These are phyloP conservation scores for Drosophila bocqueti DNA, from an alignment of 1,140 invertebrate species.

Conservation along the genomic window DNA sequence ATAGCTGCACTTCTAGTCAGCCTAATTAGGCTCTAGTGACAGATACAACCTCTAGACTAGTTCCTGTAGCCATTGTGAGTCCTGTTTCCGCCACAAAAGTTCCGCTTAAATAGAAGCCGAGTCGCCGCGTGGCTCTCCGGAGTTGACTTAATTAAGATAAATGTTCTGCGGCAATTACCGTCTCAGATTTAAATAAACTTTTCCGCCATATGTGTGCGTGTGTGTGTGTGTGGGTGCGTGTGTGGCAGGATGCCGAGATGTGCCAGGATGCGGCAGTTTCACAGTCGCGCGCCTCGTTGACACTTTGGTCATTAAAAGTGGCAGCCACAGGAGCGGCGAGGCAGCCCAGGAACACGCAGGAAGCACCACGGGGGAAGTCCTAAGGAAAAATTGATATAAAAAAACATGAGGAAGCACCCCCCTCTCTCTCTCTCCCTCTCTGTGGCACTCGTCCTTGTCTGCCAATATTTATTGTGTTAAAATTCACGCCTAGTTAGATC, in stretches of 20 bases:
- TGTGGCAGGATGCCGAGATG: background rate
- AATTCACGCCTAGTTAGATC: constrained; percentile 65
- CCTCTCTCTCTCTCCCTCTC: background rate
- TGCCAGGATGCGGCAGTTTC: constrained; percentile 13
- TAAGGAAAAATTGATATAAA: background rate
- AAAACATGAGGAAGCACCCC: background rate
- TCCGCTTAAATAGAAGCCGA: constrained; percentile 28
- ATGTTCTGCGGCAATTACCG: constrained; percentile 54
- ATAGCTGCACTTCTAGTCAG: background rate
- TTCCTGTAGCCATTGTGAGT: background rate
- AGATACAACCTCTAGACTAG: constrained; percentile 1
- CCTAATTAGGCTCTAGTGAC: constrained; percentile 1
- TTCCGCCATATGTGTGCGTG: constrained; percentile 18
- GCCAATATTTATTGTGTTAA: constrained; percentile 72
- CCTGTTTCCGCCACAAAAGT: constrained; percentile 19
- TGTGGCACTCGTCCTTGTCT: constrained; percentile 16
- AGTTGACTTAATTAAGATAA: constrained; percentile 56
- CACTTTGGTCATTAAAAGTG: constrained; percentile 45
- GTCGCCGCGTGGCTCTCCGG: background rate
- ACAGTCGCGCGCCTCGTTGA: constrained; percentile 25
- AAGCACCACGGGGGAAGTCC: background rate
- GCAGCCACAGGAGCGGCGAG: constrained; percentile 1
- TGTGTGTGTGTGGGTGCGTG: background rate
- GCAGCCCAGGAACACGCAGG: background rate
- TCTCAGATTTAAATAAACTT: constrained; percentile 51